These are phyloP conservation scores for Acleris cristana DNA, from an alignment of 2,888 invertebrate genomes.

Conservation along the genomic window DNA sequence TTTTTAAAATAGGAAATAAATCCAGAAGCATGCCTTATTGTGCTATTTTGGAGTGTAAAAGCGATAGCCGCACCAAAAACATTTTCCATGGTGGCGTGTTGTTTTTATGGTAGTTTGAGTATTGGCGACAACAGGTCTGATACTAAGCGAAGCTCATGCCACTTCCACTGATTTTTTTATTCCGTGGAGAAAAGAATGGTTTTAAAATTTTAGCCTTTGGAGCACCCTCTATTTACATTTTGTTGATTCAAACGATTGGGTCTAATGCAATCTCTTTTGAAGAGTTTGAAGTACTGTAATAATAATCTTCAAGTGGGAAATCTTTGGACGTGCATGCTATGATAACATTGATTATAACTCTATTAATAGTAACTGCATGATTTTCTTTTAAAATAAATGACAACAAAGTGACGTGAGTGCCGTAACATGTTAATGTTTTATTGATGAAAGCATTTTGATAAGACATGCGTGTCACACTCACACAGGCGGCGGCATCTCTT, in stretches of 20 bases:
- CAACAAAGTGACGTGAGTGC: background rate
- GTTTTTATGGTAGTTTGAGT: no score
- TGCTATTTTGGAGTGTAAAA: no score
- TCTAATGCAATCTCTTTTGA: conserved; percentile 3
- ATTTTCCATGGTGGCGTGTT: no score
- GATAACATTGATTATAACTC: no score
- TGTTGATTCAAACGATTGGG: background rate
- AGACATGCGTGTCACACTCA: conserved; percentile 1
- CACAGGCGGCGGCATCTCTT: background rate
- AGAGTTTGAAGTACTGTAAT: conserved; percentile 1
- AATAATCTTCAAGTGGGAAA: background rate
- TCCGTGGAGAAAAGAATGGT: background rate
- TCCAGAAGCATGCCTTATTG: no score
- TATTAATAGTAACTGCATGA: no score
- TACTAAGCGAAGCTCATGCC: no score
- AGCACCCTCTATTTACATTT: conserved; percentile 1
- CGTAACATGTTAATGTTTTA: background rate
- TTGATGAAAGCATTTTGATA: background rate
- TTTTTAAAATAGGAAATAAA: no score
- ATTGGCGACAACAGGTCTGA: no score
- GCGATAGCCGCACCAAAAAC: no score
- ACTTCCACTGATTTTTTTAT: no score
- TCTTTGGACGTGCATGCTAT: background rate
- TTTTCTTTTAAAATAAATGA: conserved; percentile 2
- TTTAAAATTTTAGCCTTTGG: background rate